A percentile compares a stretch with the other conserved stretches of the same genome.
phyloP scores from a whole-genome alignment of 2,113 vertebrate species.

The Polypterus bichir region DNA sequence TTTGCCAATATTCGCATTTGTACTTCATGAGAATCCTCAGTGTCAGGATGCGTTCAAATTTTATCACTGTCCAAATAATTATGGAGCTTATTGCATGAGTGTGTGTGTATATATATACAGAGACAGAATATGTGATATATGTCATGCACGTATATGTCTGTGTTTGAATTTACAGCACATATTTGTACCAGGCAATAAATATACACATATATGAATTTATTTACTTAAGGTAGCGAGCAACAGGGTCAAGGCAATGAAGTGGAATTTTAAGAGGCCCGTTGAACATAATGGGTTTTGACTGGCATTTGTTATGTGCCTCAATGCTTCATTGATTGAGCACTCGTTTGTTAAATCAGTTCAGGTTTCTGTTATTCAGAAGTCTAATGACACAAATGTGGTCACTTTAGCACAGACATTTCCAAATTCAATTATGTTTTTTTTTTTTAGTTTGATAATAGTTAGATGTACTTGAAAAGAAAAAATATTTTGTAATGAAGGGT shows the following conservation, averaged over 20 bases:
- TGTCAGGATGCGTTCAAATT: too few relatives aligned
- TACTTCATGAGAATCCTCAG: too few relatives aligned
- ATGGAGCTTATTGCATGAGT: too few relatives aligned
- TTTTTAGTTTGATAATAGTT: not conserved
- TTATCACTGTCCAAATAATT: too few relatives aligned
- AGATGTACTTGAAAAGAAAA: not conserved
- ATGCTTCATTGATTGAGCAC: slow-evolving; percentile 74
- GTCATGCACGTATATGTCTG: too few relatives aligned
- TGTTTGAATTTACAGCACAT: too few relatives aligned
- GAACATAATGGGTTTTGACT: slow-evolving; percentile 77
- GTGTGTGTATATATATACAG: too few relatives aligned
- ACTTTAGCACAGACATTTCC: slow-evolving; percentile 26
- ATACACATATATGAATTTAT: slow-evolving; percentile 22
- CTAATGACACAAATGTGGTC: slow-evolving; percentile 53
- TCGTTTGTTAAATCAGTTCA: slow-evolving; percentile 83
- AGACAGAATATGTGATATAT: too few relatives aligned
- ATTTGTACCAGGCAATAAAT: too few relatives aligned
- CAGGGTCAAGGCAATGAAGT: slow-evolving; percentile 62
- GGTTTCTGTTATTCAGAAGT: slow-evolving; percentile 48
- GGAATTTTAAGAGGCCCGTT: slow-evolving; percentile 67
- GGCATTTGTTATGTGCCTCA: slow-evolving; percentile 70
- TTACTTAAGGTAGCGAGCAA: slow-evolving; percentile 53
- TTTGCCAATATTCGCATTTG: too few relatives aligned
- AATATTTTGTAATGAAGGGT: not conserved
- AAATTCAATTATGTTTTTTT: not conserved